phyloP scores from a whole-genome alignment of 1,140 invertebrate genomes.

The Phenacoccus solenopsis region DNA sequence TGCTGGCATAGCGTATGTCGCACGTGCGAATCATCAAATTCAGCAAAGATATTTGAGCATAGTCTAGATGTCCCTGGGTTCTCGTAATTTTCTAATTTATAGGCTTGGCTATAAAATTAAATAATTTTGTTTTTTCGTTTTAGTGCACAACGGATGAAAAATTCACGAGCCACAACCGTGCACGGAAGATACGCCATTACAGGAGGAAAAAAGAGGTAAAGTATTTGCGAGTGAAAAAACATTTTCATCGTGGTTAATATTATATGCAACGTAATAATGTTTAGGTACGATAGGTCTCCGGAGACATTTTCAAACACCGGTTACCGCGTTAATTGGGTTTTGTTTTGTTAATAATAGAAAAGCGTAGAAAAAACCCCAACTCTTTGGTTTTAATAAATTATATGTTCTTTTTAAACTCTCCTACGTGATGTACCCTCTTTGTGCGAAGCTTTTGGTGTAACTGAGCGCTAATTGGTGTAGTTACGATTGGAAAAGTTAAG shows the following conservation, averaged over 20 bases:
- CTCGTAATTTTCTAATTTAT: no score
- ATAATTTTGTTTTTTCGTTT: neutral
- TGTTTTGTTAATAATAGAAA: neutral
- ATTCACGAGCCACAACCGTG: neutral
- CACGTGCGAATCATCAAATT: no score
- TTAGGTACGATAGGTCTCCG: neutral
- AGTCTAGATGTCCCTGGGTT: no score
- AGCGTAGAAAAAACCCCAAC: neutral
- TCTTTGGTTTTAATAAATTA: conserved; percentile 3
- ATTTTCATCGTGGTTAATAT: neutral
- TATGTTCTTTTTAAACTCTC: neutral
- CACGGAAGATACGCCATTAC: no score
- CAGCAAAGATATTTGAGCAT: no score
- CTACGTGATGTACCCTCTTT: no score
- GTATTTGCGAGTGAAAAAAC: neutral
- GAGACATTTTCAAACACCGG: neutral
- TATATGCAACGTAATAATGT: neutral
- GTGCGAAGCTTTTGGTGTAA: no score
- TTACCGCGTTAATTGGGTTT: conserved; percentile 1
- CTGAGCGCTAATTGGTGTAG: no score
- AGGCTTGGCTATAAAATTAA: no score
- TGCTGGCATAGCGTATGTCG: no score
- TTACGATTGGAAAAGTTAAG: no score
- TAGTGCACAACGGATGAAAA: neutral
- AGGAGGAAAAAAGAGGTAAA: neutral